Base-by-base conservation (phyloP, 2,797 vertebrate genomes). In the Gila robusta region DNA sequence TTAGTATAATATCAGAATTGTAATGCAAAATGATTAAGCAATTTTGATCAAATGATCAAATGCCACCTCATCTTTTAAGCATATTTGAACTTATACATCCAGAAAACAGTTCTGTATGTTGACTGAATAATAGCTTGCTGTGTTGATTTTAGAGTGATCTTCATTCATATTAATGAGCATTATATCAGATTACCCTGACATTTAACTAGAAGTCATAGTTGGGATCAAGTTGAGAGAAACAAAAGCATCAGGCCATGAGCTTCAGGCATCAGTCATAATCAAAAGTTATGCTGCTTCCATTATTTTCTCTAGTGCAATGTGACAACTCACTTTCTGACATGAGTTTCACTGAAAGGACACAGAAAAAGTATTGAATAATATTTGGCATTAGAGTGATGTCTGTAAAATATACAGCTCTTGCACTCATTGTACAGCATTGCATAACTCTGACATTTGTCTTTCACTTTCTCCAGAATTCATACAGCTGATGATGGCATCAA, bases 181-280 rank as follows among this genome's bases (percentile, higher is more conserved):
- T 83, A n/a, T 64, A 64, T 74, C 28, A 66, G 54, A 83, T 49
- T 3, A 64, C 35, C 26, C 26, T 74, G 39, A 83, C 41, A 47
- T 83, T 81, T 70, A 26, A 64, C 26, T n/a, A 62, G 28, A 83
- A 66, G 14, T 64, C 14, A 37, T 44, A 32, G 11, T 6, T 26
- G 1, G 70, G 35, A 6, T 73, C 52, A 72, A 37, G 3, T 37
- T 59, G 9, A 21, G 35, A 72, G 80, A 71, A 62, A 44, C 59
- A 41, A 23, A 62, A 39, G 52, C 74, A 37, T 77, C 52, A 59
- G 7, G 7, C 52, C 35, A 59, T 28, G 8, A 26, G 6, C 56
- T 83, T 83, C 9, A 35, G 41, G 28, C 14, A 59, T 59, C 17
- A 32, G 16, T 19, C 56, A 17, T 32, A 62, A 41, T 41, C 37